Evolutionary conservation across 2,888 invertebrate genomes (phyloP), one percentile per base, ranked within the genome.

Genomic region (Clivina fossor): DNA sequence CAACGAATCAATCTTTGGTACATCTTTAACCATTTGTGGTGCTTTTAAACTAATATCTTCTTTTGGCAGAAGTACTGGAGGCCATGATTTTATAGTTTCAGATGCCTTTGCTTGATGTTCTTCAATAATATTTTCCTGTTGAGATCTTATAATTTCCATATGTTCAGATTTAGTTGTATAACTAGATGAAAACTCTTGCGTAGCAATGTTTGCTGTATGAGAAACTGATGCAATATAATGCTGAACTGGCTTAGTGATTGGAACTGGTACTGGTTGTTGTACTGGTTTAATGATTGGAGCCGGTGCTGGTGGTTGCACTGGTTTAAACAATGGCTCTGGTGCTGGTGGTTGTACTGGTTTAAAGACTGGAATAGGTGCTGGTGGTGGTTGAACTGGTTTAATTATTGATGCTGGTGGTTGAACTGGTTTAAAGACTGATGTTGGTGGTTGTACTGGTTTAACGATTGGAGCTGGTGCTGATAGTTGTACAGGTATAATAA

Each of bases 71-170:
- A 62, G 62, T 3, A 66, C 68, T 24, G 76, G 75, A 1, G 78
- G 74, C 78, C 78, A 80, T 3, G 73, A 68, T 65, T 75, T 77
- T 57, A 75, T 74, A 2, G 74, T 71, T 63, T 74, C 72, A n/a
- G 77, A 77, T 2, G 76, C 75, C 61, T 70, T 72, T 8, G 73
- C 65, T 58, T 68, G 71, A 41, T 67, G 68, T 48, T 77, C 76
- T 58, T 77, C 75, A 2, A 71, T 59, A 18, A 76, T 68, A 43
- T 69, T 67, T 56, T 71, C 59, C 35, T 53, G 53, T 50, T 50
- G 32, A 11, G 51, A 53, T 49, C 33, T 56, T 43, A 50, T 53
- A 47, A 24, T 49, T 50, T 56, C 61, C 54, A 49, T 60, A 60
- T 9, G 56, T 58, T 61, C 64, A 65, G 13, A 62, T 62, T 61